Evolutionary conservation across 35 echinoderm and acorn worm genomes (phyloP).

Genomic region (Holothuria glaberrima): DNA sequence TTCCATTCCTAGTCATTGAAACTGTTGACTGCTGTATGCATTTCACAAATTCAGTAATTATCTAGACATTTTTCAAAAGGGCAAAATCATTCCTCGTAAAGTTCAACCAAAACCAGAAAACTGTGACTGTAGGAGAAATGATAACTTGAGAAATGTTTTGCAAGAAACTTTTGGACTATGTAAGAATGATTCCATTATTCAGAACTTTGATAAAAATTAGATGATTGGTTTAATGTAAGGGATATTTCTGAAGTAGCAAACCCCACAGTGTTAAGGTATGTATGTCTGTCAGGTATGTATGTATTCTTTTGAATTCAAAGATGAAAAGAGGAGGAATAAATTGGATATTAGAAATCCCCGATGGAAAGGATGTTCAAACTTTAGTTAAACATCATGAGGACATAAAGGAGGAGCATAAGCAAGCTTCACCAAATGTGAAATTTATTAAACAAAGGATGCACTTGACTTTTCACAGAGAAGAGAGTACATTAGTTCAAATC

Average conservation of each 20-base stretch:
- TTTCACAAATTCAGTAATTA: not conserved
- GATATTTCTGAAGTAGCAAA: slow-evolving; percentile 25
- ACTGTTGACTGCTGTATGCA: not conserved
- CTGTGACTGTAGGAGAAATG: slow-evolving; percentile 9
- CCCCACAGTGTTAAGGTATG: slow-evolving; percentile 24
- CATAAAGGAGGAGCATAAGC: slow-evolving; percentile 44
- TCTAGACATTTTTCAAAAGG: not conserved
- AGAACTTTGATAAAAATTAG: slow-evolving; percentile 49
- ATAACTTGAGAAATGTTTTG: slow-evolving; percentile 11
- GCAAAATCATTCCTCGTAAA: slow-evolving; percentile 43
- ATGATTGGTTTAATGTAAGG: slow-evolving; percentile 51
- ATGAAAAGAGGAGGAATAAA: slow-evolving; percentile 24
- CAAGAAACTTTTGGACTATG: not conserved
- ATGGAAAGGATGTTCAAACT: slow-evolving; percentile 32
- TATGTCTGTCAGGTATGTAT: too few relatives aligned
- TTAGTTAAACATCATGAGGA: slow-evolving; percentile 18
- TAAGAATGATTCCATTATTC: not conserved
- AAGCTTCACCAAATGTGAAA: not conserved
- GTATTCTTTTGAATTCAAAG: not conserved
- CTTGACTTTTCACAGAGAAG: slow-evolving; percentile 17
- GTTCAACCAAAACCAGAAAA: slow-evolving; percentile 26
- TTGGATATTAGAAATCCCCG: not conserved
- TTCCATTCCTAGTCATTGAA: slow-evolving; percentile 1
- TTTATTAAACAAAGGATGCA: slow-evolving; percentile 42
- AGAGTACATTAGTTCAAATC: slow-evolving; percentile 20